Evolutionary conservation across 1,140 invertebrate genomes (phyloP), one percentile per base, ranked within the genome.

Genomic region (Hyles euphorbiae): DNA sequence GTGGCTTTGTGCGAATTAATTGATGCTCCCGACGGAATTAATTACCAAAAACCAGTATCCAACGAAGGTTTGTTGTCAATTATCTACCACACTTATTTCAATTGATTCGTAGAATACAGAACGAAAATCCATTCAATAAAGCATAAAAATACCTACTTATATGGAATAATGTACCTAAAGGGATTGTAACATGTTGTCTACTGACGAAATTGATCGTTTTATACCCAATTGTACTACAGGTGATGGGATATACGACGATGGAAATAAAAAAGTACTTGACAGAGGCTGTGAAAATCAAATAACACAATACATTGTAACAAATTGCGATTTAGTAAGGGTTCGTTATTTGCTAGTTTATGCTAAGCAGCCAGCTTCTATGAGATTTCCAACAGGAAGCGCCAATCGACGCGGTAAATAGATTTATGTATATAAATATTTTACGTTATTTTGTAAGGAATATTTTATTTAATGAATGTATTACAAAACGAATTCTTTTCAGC

Each of bases 1-100:
- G 89, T 96, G 22, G 95, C 95, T 10, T 78, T 96, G 32, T 94
- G 95, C 88, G 92, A 96, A 90, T 89, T 96, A 65, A 92, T 96
- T 56, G 91, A 95, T 81, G 92, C 94, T 72, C 91, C 92, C 7
- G 90, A 93, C 61, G 92, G 90, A 61, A 89, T 91, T 33, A 89
- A 90, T 74, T 90, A 87, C 57, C 78, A 87, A 57, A 75, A 78
- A 57, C 80, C 83, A 5, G 68, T 76, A 10, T 67, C 74, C 5
- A 78, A 76, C 52, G 78, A 81, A 80, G 85, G 82, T 85, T 62
- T 62, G 61, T 58, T 43, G 43, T n/a, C 5, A 1, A 52, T 4
- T 40, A 40, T 8, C 48, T 50, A 52, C 9, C 5, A 52, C 7
- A 34, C n/a, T 34, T 52, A 51, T 34, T 51, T 22, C 12, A n/a